These are phyloP conservation scores for Netelia melanura DNA, from an alignment of 2,888 invertebrate species.

Conservation along the genomic window DNA sequence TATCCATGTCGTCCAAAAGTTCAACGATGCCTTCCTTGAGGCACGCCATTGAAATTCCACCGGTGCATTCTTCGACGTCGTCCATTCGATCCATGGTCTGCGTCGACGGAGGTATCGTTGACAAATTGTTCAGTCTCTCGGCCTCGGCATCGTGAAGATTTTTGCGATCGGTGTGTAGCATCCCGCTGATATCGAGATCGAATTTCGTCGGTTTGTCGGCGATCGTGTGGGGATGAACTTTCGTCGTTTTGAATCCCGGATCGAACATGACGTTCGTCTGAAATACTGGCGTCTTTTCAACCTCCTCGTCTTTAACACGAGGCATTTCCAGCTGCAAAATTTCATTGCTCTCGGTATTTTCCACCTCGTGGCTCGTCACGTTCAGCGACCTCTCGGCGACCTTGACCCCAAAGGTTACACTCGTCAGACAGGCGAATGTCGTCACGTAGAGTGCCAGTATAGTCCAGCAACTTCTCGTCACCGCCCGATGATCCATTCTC, in stretches of 20 bases:
- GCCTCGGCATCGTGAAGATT: constrained; percentile 85
- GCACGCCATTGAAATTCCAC: constrained; percentile 73
- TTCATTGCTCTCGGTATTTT: constrained; percentile 61
- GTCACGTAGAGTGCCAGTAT: constrained; percentile 69
- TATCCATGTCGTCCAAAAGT: constrained; percentile 87
- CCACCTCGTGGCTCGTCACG: constrained; percentile 65
- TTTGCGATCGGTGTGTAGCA: constrained; percentile 80
- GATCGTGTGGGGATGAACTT: constrained; percentile 67
- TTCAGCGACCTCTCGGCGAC: constrained; percentile 72
- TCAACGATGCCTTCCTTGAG: constrained; percentile 84
- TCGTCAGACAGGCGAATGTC: constrained; percentile 71
- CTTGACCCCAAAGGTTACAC: constrained; percentile 72
- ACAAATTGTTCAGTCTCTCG: constrained; percentile 84
- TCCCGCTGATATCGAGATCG: constrained; percentile 77
- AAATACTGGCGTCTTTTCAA: constrained; percentile 51
- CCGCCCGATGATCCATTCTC: constrained; percentile 62
- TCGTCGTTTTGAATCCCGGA: background rate
- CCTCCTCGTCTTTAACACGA: constrained; percentile 53
- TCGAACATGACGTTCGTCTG: constrained; percentile 67
- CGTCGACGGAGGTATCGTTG: constrained; percentile 71
- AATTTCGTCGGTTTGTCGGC: constrained; percentile 80
- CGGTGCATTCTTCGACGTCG: constrained; percentile 58
- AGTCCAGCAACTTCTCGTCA: constrained; percentile 18
- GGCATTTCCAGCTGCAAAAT: constrained; percentile 69
- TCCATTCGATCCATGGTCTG: constrained; percentile 68